Percentiles rank a stretch among this genome's conserved stretches.
phyloP scores from a whole-genome alignment of 2,888 invertebrate genomes.

The Dolichopus griseipennis region DNA sequence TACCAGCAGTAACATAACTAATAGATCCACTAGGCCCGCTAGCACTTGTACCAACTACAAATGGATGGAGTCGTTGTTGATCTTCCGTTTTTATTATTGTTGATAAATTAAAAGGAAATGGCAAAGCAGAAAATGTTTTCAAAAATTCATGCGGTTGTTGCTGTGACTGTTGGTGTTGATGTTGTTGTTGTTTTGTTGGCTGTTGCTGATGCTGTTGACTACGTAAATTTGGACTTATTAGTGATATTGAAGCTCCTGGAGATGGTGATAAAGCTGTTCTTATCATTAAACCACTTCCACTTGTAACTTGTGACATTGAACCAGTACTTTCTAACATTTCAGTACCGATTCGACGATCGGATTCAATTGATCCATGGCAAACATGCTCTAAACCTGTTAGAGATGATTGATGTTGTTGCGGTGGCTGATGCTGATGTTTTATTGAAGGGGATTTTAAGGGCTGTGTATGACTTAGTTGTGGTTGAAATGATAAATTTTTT shows the following conservation, averaged over 20 bases:
- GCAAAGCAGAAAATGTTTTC: neutral
- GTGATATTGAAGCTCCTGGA: neutral
- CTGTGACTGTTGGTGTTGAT: slow-evolving; percentile 23
- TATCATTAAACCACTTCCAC: neutral
- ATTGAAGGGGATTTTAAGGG: slow-evolving; percentile 11
- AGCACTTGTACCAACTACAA: slow-evolving; percentile 14
- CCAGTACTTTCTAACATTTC: neutral
- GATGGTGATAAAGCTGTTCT: neutral
- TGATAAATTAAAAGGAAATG: slow-evolving; percentile 3
- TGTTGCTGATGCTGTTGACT: neutral
- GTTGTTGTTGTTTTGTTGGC: slow-evolving; percentile 14
- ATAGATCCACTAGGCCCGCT: slow-evolving; percentile 13
- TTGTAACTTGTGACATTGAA: neutral
- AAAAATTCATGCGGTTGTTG: slow-evolving; percentile 19
- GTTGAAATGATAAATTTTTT: slow-evolving; percentile 8
- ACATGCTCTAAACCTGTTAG: neutral
- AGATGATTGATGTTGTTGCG: slow-evolving; percentile 19
- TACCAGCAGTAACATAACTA: slow-evolving; percentile 9
- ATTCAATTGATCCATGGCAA: neutral
- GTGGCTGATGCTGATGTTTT: slow-evolving; percentile 21
- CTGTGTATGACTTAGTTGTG: slow-evolving; percentile 5
- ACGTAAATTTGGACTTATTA: neutral
- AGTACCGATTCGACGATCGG: neutral
- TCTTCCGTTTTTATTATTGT: slow-evolving; percentile 9
- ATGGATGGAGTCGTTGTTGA: slow-evolving; percentile 1